phyloP scores from a whole-genome alignment of 2,797 vertebrate genomes.

The Petrocephalus schoutedeni region DNA sequence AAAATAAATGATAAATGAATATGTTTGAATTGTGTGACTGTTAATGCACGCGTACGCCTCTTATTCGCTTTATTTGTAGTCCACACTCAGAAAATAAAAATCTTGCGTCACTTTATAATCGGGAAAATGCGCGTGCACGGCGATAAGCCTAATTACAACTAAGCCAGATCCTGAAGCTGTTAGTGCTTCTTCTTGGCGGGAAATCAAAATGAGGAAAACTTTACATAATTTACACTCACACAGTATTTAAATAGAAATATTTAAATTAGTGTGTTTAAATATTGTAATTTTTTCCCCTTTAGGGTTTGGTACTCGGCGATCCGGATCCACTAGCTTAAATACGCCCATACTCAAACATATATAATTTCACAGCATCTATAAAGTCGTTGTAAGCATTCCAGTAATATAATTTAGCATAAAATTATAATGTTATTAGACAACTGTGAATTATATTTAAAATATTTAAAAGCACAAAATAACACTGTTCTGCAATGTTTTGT shows the following conservation, averaged over 20 bases:
- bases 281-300: background rate
- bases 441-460: background rate
- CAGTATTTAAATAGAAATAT: constrained; percentile 3
- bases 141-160: background rate
- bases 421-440: background rate
- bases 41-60: background rate
- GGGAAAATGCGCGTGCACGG: background rate
- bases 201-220: background rate
- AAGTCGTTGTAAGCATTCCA: background rate
- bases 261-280: background rate
- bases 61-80: background rate
- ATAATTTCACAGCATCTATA: background rate
- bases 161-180: background rate
- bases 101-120: background rate
- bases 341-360: background rate
- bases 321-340: background rate
- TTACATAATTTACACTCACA: background rate
- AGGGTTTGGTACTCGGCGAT: background rate
- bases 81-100: background rate
- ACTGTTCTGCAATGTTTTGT: background rate
- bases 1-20: background rate
- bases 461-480: background rate
- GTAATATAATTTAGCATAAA: background rate
- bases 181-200: background rate
- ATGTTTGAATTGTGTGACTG: background rate